phyloP scores from a whole-genome alignment of 2,113 vertebrate genomes.

The Paracanthobrama guichenoti region DNA sequence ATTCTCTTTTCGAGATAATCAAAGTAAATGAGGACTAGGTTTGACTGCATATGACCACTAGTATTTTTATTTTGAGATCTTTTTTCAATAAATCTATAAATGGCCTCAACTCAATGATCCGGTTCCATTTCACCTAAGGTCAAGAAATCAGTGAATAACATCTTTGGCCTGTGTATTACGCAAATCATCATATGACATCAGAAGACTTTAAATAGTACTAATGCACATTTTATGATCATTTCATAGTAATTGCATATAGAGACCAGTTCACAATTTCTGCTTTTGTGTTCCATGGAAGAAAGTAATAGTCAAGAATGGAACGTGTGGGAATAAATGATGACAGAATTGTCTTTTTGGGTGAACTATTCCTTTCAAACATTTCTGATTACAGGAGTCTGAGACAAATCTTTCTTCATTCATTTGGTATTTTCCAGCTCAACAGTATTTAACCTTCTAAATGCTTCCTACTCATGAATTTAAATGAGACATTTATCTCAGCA shows the following conservation, averaged over 20 bases:
- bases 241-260: neutral
- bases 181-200: neutral
- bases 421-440: conserved; percentile 9
- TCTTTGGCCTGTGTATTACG: no score
- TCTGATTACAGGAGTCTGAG: neutral
- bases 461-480: conserved; percentile 22
- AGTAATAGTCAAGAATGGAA: neutral
- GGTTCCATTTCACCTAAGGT: neutral
- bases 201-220: neutral
- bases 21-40: neutral
- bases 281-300: neutral
- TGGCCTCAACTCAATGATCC: neutral
- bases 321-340: neutral
- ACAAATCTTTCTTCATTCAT: conserved; percentile 6
- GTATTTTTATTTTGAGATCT: neutral
- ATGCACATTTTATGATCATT: neutral
- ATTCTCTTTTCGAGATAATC: neutral
- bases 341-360: neutral
- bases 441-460: conserved; percentile 7
- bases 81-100: no score
- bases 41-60: neutral
- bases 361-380: neutral
- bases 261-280: neutral
- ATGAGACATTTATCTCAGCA: neutral
- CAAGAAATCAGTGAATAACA: neutral